Conservation (phyloP, 2,797 vertebrate species). For the Chelon labrosus region DNA sequence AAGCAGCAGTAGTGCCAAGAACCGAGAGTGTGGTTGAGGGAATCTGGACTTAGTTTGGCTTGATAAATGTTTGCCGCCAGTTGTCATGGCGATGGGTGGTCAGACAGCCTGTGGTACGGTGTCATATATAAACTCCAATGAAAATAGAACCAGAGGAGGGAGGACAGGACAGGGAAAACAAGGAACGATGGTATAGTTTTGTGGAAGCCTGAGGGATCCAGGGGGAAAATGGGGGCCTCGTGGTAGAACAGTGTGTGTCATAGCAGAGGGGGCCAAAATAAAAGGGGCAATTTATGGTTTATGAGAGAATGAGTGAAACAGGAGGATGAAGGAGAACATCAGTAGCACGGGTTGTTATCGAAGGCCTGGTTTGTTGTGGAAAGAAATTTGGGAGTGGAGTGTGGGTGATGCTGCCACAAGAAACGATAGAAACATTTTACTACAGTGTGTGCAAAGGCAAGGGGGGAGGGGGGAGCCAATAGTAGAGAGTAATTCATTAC, state of each 20-base stretch:
- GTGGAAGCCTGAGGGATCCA: constrained; percentile 22
- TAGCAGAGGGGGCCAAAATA: constrained; percentile 36
- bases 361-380: constrained; percentile 60
- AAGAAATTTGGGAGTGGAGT: constrained; percentile 32
- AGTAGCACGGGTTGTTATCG: constrained; percentile 52
- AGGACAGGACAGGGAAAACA: constrained; percentile 40
- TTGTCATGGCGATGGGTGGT: constrained; percentile 78
- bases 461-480: neutral
- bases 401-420: constrained; percentile 45
- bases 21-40: constrained; percentile 65
- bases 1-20: constrained; percentile 53
- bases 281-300: constrained; percentile 60
- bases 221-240: constrained; percentile 18
- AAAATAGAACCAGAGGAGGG: constrained; percentile 56
- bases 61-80: constrained; percentile 81
- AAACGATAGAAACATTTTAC: constrained; percentile 52
- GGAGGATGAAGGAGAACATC: constrained; percentile 58
- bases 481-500: neutral
- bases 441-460: constrained; percentile 16
- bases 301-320: constrained; percentile 56
- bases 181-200: constrained; percentile 46
- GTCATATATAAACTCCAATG: constrained; percentile 65
- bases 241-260: constrained; percentile 38
- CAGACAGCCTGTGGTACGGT: constrained; percentile 65
- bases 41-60: constrained; percentile 77